These are phyloP conservation scores for Peribatodes rhomboidaria DNA, from an alignment of 2,888 invertebrate genomes.

Conservation along the genomic window DNA sequence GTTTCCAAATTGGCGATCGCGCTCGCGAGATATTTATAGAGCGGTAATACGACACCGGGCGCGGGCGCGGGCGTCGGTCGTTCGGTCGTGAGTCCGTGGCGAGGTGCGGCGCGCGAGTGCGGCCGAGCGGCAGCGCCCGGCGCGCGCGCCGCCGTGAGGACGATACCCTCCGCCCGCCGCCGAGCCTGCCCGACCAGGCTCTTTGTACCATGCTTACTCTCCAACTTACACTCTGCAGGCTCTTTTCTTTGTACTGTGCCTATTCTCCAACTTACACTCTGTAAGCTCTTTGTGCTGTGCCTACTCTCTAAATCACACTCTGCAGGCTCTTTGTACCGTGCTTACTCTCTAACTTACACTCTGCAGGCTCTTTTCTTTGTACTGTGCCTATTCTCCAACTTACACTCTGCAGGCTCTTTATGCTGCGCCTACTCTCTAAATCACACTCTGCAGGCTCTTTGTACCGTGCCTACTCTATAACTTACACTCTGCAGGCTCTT, in stretches of 20 bases:
- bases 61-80: conserved; percentile 78
- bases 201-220: conserved; percentile 39
- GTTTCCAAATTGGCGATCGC: conserved; percentile 85
- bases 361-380: conserved; percentile 64
- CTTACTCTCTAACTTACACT: too few relatives aligned
- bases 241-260: conserved; percentile 66
- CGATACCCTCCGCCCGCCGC: conserved; percentile 70
- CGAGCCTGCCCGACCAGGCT: conserved; percentile 37
- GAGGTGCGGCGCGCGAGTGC: conserved; percentile 79
- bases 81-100: conserved; percentile 73
- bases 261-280: too few relatives aligned
- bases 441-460: too few relatives aligned
- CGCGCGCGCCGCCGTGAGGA: conserved; percentile 58
- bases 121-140: conserved; percentile 62
- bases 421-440: too few relatives aligned
- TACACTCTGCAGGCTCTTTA: too few relatives aligned
- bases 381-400: too few relatives aligned
- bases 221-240: too few relatives aligned
- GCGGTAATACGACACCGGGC: conserved; percentile 85
- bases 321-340: too few relatives aligned
- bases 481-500: too few relatives aligned
- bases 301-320: too few relatives aligned
- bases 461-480: conserved; percentile 39
- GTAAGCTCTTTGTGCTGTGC: too few relatives aligned
- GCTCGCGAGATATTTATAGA: conserved; percentile 84